Conservation (phyloP, 2,797 vertebrate genomes). For the Malurus leucopterus region DNA sequence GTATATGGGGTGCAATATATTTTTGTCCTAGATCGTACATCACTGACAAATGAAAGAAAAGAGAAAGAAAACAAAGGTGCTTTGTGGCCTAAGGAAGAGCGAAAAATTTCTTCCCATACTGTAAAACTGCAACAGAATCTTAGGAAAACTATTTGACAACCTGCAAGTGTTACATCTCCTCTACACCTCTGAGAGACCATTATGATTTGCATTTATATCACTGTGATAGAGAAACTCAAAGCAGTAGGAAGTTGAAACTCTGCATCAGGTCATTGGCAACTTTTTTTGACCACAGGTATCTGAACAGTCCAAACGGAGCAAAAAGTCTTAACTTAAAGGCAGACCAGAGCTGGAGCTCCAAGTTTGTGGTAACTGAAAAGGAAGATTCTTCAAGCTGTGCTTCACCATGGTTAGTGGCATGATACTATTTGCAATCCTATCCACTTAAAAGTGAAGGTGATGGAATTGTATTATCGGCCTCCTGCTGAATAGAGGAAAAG, state of each 20-base stretch:
- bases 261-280: not conserved
- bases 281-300: not conserved
- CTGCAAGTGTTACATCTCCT: not conserved
- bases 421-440: not conserved
- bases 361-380: not conserved
- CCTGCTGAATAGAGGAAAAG: not conserved
- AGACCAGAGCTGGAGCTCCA: not conserved
- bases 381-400: not conserved
- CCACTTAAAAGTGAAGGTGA: not conserved
- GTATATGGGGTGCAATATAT: not conserved
- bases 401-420: not conserved
- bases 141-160: not conserved
- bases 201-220: not conserved
- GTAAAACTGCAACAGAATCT: not conserved
- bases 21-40: not conserved
- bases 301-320: not conserved
- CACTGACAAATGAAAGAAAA: not conserved
- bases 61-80: not conserved
- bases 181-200: not conserved
- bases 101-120: not conserved
- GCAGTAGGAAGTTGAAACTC: not conserved
- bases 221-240: not conserved
- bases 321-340: not conserved
- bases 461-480: not conserved
- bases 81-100: not conserved